Base-by-base conservation (phyloP, 2,113 vertebrate species). In the Uropsilus gracilis region DNA sequence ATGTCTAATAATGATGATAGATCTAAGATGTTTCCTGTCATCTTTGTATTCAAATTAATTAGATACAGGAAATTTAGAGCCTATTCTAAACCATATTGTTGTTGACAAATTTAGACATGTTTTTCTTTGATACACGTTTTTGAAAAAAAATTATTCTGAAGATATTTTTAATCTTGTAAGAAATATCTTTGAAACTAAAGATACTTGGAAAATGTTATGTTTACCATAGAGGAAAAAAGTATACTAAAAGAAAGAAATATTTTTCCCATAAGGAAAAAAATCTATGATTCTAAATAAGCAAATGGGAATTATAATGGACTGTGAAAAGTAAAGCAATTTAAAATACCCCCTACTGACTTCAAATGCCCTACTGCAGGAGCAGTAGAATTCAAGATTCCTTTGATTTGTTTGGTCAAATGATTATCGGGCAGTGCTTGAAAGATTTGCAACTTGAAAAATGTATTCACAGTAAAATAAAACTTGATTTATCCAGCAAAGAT, bases 361-460 rank as follows among this genome's bases (percentile, higher is more conserved):
- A 63, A 86, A 85, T 95, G 59, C 4, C 84, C 96, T 34, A 37
- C 13, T 48, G 11, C 32, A 78, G 24, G 34, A 89, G 76, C 2
- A 94, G 59, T 1, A 66, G 32, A 97, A 96, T 7, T n/a, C 42
- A 39, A 4, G 82, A 73, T 95, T 76, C 53, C 89, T 95, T 97
- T 97, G 78, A 96, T 87, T 94, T 84, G 28, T 77, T 93, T 95
- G 78, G 85, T 78, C 75, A 95, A 77, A 95, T 93, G 86, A 95
- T 94, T 95, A 90, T 61, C 48, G 82, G 72, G 34, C 57, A 89
- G 68, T 83, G 44, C 57, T 97, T 96, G 80, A 91, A 94, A 95
- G 88, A 95, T 63, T 83, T 80, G 46, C 82, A 94, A 66, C 72
- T 95, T 90, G n/a, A 86, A 92, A 96, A 94, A 82, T 91, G 39